Evolutionary conservation across 1,140 invertebrate species (phyloP).

Genomic region (Leptopilina clavipes): DNA sequence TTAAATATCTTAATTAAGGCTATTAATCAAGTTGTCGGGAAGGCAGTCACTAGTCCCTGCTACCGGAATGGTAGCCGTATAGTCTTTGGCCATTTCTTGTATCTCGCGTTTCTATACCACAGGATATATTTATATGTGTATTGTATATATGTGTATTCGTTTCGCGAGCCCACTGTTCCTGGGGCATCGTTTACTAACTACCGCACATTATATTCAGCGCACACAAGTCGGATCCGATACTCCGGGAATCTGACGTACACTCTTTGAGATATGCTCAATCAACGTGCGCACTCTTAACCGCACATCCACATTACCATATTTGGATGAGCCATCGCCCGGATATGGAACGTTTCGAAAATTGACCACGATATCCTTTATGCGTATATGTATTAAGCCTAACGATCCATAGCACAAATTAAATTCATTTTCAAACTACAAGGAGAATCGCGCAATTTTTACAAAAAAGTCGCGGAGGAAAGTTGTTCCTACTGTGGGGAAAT

Average conservation of each 20-base stretch:
- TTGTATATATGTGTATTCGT: conserved; percentile 36
- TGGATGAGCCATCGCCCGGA: conserved; percentile 36
- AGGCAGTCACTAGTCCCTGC: conserved; percentile 46
- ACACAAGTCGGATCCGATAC: conserved; percentile 39
- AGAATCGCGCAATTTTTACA: not conserved
- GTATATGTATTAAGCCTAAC: conserved; percentile 33
- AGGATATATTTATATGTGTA: no score
- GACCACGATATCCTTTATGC: conserved; percentile 23
- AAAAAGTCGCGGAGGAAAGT: no score
- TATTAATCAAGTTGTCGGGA: conserved; percentile 73
- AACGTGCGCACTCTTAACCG: conserved; percentile 51
- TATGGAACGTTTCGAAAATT: conserved; percentile 33
- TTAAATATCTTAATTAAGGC: conserved; percentile 75
- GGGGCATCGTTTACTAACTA: conserved; percentile 49
- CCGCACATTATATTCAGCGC: conserved; percentile 56
- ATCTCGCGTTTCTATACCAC: conserved; percentile 43
- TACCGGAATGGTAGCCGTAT: conserved; percentile 66
- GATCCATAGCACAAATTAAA: conserved; percentile 29
- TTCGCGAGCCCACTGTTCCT: conserved; percentile 31
- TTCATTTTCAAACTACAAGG: not conserved
- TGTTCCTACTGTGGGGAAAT: no score
- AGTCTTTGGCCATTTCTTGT: conserved; percentile 63
- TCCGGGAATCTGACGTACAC: conserved; percentile 54
- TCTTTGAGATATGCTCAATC: conserved; percentile 50
- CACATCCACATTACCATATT: conserved; percentile 53